Evolutionary conservation across 2,113 vertebrate species (phyloP), one percentile per base, ranked within the genome.

Genomic region (Cochlearius cochlearius): DNA sequence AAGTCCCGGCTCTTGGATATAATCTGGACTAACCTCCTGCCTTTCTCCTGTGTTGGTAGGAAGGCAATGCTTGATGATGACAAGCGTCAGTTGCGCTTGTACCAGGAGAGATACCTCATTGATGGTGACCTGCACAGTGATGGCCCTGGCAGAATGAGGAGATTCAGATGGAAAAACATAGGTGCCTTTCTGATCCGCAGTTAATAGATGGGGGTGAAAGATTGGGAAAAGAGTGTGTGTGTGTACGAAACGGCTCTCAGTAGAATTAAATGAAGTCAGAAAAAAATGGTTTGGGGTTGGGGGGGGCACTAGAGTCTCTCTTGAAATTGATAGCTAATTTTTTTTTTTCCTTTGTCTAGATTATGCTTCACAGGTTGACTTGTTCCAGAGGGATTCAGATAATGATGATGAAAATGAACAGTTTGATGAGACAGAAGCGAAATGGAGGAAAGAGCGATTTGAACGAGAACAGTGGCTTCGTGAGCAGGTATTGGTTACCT

Each of bases 101-200:
- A 99, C 96, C 99, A 99, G 96, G 99, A 99, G 96, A 94, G 98
- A 7, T 99, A 99, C 96, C 99, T 99, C 29, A 97, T 98, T 7
- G 99, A 99, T 10, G 99, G 99, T 1, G 99, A 99, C 96, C 98
- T 99, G 66, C 99, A 99, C 91, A 99, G 99, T 0, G 99, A 99
- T 0, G 99, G 99, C 5, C 99, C 99, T 1, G 99, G 99, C 17
- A 98, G 99, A 60, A 98, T 94, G 60, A 99, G 99, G 16, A 98
- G 97, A 63, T 99, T 99, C 98, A 98, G 99, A 58, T 99, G 99
- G 99, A 99, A 99, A 87, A 99, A 99, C 82, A 99, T 99, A 32
- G 99, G 99, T 99, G 95, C n/a, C 23, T 83, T 50, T 58, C 4
- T 36, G 43, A 60, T 29, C 39, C 47, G 1, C 7, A 39, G 52